Percentiles rank a stretch among this genome's conserved stretches.
These are phyloP conservation scores for Pelodiscus sinensis DNA, from an alignment of 2,113 vertebrate genomes.

Conservation along the genomic window DNA sequence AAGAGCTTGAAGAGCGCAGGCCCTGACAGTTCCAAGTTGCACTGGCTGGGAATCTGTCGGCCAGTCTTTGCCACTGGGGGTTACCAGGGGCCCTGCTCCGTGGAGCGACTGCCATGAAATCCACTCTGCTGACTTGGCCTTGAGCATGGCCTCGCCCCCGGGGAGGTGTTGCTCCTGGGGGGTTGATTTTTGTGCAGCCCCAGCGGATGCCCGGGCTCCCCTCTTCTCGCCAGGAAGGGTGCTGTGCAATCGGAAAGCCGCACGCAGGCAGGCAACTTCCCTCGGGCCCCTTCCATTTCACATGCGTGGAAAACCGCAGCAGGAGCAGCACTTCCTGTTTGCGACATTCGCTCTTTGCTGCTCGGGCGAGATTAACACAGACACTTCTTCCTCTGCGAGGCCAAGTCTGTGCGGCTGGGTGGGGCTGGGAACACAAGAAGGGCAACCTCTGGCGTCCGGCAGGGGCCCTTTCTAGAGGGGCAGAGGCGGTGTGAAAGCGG, in stretches of 20 bases:
- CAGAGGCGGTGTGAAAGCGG: background rate
- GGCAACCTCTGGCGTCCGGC: background rate
- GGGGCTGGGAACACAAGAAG: background rate
- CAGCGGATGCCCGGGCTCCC: background rate
- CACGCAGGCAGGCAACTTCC: conserved; percentile 38
- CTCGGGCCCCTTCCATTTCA: background rate
- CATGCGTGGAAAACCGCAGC: background rate
- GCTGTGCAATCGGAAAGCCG: background rate
- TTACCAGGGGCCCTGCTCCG: too few species aligned
- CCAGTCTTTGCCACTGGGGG: background rate
- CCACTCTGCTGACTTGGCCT: background rate
- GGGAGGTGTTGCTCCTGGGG: background rate
- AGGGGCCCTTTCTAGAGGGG: background rate
- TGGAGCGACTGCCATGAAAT: background rate
- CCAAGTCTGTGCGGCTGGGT: fast-evolving
- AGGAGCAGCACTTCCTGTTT: conserved; percentile 63
- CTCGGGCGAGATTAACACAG: background rate
- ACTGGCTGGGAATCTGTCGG: background rate
- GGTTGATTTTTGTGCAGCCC: background rate
- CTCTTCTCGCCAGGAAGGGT: background rate
- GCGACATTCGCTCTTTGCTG: background rate
- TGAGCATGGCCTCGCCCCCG: background rate
- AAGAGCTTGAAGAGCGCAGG: background rate
- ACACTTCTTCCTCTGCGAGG: background rate
- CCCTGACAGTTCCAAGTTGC: background rate